A percentile compares a stretch with the other conserved stretches of the same genome.
Conservation (phyloP, 2,113 vertebrate genomes). For the Promerops cafer region DNA sequence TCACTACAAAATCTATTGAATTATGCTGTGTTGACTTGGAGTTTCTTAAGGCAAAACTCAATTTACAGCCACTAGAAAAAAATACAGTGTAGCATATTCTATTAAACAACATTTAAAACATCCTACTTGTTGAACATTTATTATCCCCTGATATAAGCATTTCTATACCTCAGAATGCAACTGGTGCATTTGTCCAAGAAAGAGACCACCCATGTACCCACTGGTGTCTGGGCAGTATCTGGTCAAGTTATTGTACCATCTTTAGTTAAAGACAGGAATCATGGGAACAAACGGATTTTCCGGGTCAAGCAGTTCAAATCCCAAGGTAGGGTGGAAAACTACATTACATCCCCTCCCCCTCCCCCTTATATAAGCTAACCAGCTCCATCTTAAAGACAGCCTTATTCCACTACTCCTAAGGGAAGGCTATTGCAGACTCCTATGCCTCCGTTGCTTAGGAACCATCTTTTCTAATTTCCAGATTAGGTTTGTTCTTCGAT, state of each 20-base stretch:
- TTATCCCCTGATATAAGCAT: background rate
- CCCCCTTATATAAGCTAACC: background rate
- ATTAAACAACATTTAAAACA: background rate
- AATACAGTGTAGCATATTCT: background rate
- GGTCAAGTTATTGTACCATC: background rate
- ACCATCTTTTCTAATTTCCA: slow-evolving; percentile 44
- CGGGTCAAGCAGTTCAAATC: background rate
- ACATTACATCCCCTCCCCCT: background rate
- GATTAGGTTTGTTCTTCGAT: slow-evolving; percentile 43
- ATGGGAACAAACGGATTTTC: fast-evolving
- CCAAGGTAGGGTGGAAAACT: background rate
- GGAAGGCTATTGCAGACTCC: slow-evolving; percentile 16
- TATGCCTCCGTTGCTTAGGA: slow-evolving; percentile 45
- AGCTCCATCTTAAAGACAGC: background rate
- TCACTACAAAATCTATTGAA: background rate
- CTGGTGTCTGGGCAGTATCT: background rate
- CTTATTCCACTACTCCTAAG: background rate
- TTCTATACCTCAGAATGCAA: background rate
- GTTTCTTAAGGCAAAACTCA: background rate
- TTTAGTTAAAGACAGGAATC: background rate
- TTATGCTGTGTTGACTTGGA: background rate
- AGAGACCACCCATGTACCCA: background rate
- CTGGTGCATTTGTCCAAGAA: background rate
- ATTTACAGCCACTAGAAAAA: background rate
- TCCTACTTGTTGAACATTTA: background rate